Evolutionary conservation across 2,113 vertebrate species (phyloP).

Genomic region (Mustela nigripes): DNA sequence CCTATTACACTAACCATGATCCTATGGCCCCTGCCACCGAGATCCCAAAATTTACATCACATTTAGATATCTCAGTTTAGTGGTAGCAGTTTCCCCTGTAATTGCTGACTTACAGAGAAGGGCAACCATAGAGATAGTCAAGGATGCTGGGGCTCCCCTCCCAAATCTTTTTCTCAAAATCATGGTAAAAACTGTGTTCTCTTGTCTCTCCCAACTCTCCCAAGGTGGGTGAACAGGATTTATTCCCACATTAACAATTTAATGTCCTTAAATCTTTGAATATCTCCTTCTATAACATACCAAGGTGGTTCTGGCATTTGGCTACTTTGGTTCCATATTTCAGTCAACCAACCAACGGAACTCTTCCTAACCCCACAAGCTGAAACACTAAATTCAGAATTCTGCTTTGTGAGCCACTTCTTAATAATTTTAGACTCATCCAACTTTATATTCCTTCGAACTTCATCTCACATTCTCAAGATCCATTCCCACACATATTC

Average conservation of each 20-base stretch:
- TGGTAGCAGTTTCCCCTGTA: background rate
- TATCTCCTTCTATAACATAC: background rate
- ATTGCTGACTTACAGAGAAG: background rate
- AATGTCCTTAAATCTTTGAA: background rate
- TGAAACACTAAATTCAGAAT: background rate
- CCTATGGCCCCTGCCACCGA: background rate
- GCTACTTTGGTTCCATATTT: background rate
- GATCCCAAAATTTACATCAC: background rate
- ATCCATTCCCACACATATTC: background rate
- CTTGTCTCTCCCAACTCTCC: background rate
- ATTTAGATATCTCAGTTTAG: background rate
- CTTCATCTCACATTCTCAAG: background rate
- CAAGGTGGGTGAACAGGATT: background rate
- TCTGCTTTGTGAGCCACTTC: background rate
- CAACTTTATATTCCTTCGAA: background rate
- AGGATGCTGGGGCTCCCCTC: background rate
- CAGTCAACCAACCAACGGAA: background rate
- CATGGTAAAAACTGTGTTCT: background rate
- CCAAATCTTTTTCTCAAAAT: background rate
- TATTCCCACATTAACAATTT: background rate
- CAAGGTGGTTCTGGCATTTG: background rate
- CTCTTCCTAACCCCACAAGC: background rate
- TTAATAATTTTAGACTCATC: background rate
- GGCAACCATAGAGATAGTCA: background rate
- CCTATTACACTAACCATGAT: background rate